Conservation (phyloP, 2,797 vertebrate genomes). For the Centroberyx gerrardi region DNA sequence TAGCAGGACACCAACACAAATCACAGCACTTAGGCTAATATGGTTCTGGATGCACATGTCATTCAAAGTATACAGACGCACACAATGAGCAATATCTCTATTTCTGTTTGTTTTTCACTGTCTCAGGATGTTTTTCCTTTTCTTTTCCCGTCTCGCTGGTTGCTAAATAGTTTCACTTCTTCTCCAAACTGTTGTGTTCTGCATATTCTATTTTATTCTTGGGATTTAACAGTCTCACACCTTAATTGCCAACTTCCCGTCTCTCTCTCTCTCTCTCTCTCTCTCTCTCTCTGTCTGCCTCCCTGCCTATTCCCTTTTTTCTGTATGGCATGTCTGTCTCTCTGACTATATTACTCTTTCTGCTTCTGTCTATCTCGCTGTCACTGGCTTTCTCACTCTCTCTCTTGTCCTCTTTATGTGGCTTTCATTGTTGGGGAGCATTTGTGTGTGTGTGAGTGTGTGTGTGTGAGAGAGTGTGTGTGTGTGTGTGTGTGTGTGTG, state of each 20-base stretch:
- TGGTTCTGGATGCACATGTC: neutral
- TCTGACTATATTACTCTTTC: constrained; percentile 13
- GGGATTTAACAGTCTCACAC: neutral
- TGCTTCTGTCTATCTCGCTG: constrained; percentile 29
- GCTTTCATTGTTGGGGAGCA: constrained; percentile 51
- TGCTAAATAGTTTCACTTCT: constrained; percentile 43
- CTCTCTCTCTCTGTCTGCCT: constrained; percentile 23
- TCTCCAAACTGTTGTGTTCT: constrained; percentile 12
- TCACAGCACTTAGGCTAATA: constrained; percentile 12
- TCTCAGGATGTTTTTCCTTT: constrained; percentile 11
- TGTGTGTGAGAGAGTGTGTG: constrained; percentile 47
- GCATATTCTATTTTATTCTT: neutral
- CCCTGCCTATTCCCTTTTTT: neutral
- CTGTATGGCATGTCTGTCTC: neutral
- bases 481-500: constrained; percentile 46
- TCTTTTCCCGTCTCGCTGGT: constrained; percentile 13
- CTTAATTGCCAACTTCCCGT: neutral
- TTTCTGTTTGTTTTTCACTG: constrained; percentile 20
- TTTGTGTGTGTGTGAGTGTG: constrained; percentile 21
- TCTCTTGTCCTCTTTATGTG: constrained; percentile 35
- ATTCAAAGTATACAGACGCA: constrained; percentile 24
- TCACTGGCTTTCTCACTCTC: constrained; percentile 32
- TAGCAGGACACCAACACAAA: constrained; percentile 31
- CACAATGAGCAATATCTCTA: constrained; percentile 1
- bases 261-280: constrained; percentile 28